Evolutionary conservation across 2,113 vertebrate species (phyloP), one percentile per base, ranked within the genome.

Genomic region (Pituophis catenifer): DNA sequence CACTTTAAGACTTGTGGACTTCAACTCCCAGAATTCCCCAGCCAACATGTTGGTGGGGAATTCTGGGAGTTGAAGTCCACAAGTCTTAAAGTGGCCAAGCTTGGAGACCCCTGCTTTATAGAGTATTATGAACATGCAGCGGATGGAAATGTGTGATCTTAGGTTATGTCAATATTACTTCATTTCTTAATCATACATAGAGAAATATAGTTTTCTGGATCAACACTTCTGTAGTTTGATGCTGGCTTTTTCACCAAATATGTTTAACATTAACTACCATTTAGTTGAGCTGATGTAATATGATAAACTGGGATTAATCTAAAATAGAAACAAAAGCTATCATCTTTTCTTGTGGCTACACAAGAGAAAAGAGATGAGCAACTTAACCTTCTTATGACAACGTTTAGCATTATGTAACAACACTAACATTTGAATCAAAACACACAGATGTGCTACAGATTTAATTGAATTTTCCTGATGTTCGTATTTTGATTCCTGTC

Each of bases 131-230:
- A 44, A 44, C 44, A 44, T 44, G 44, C 44, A 44, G 3, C 3
- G 44, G 44, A 44, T 44, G 44, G 44, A 44, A 44, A 44, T 44
- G 44, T 44, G 44, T 44, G 44, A 44, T 44, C 44, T 44, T 44
- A 44, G 44, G 44, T 44, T 44, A 54, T 54, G 13, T 70, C 38
- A 17, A 17, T 89, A 85, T 86, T 55, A 53, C 15, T 58, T 89
- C 17, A 75, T 85, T 88, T 50, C 19, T 85, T 88, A 57, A 65
- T 44, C 65, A 57, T 15, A 65, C 3, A 50, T 24, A 85, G 58
- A 86, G 90, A 95, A 88, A 62, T 89, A 29, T 13, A 91, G 89
- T 59, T 93, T 92, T 15, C 38, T n/a, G 44, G 94, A 57, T 94
- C 86, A 92, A 3, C 86, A 21, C 85, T 50, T 53, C 54, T 57